phyloP scores from a whole-genome alignment of 2,797 vertebrate species.

The Phataginus tricuspis region DNA sequence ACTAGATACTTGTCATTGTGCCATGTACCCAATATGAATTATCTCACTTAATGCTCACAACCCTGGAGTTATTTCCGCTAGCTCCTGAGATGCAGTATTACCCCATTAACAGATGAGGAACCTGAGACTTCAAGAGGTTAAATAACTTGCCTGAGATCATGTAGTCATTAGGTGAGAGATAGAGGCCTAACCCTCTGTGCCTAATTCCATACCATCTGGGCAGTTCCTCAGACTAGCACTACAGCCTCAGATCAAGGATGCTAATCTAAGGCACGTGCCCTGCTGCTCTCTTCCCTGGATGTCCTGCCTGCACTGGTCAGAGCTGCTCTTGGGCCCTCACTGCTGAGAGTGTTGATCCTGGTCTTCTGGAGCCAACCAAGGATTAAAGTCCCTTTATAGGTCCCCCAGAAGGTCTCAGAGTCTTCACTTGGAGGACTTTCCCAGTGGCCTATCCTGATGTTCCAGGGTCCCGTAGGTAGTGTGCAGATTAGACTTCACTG shows the following conservation, averaged over 20 bases:
- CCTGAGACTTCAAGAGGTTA: background rate
- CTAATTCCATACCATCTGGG: rapidly evolving
- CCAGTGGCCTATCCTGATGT: background rate
- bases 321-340: background rate
- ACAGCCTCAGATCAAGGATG: background rate
- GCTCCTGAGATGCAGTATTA: background rate
- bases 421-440: background rate
- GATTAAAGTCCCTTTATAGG: background rate
- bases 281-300: background rate
- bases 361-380: background rate
- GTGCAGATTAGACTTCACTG: background rate
- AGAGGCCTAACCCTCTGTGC: background rate
- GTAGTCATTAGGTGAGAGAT: background rate
- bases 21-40: background rate
- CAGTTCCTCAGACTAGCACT: background rate
- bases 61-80: background rate
- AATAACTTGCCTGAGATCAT: background rate
- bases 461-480: background rate
- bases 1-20: background rate
- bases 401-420: background rate
- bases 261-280: background rate
- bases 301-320: background rate
- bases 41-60: background rate
- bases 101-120: background rate
- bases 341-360: background rate